Evolutionary conservation across 2,888 invertebrate genomes (phyloP).

Genomic region (Nephrotoma appendiculata): DNA sequence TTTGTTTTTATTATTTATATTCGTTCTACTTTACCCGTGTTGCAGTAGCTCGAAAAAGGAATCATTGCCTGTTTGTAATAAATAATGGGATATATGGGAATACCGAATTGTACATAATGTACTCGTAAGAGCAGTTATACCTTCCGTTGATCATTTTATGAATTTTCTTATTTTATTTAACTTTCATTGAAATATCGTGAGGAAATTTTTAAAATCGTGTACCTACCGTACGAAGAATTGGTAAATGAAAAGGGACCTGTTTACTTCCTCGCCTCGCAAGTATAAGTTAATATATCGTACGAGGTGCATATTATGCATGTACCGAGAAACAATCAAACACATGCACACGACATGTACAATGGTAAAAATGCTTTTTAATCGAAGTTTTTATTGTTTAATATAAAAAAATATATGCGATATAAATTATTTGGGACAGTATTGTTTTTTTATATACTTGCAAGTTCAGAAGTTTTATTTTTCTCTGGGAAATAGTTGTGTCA

Average conservation of each 20-base stretch:
- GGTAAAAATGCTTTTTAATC: neutral
- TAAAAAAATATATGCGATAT: neutral
- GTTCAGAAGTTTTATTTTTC: neutral
- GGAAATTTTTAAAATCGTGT: neutral
- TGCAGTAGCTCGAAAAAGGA: neutral
- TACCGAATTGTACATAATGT: neutral
- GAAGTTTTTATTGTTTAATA: neutral
- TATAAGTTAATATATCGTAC: neutral
- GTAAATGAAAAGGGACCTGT: neutral
- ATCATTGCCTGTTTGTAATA: neutral
- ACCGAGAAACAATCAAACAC: neutral
- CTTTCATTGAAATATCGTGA: neutral
- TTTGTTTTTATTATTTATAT: neutral
- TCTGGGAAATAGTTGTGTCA: neutral
- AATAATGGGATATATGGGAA: neutral
- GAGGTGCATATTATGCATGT: neutral
- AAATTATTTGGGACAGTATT: neutral
- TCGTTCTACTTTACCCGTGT: neutral
- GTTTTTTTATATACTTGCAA: neutral
- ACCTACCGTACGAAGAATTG: neutral
- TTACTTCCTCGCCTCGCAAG: neutral
- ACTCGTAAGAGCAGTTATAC: neutral
- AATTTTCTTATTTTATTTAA: neutral
- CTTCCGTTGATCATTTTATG: neutral
- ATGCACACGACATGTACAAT: neutral